Percentiles rank a stretch among this genome's conserved stretches.
These are phyloP conservation scores for Pteropus alecto DNA, from an alignment of 2,113 vertebrate species.

Conservation along the genomic window DNA sequence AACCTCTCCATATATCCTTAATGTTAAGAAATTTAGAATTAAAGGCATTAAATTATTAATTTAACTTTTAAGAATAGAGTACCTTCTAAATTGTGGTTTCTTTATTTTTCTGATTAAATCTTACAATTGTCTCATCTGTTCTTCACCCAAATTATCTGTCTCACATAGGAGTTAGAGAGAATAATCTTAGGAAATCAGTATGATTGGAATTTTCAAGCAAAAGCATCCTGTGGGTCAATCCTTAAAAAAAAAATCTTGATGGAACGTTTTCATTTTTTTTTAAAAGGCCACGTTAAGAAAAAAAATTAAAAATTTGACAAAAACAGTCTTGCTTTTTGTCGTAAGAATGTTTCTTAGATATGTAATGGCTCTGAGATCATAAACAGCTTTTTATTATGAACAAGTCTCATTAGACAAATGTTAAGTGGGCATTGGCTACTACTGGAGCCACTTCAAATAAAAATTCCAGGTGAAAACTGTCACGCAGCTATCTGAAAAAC, in stretches of 20 bases:
- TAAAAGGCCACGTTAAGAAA: not conserved
- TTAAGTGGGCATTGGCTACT: not conserved
- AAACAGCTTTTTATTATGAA: not conserved
- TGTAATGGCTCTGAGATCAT: not conserved
- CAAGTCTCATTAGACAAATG: not conserved
- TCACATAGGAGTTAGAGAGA: not conserved
- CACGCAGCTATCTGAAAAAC: not conserved
- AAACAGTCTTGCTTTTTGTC: not conserved
- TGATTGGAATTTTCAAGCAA: not conserved
- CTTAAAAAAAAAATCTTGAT: not conserved
- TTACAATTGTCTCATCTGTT: not conserved
- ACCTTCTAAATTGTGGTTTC: not conserved
- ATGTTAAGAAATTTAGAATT: not conserved
- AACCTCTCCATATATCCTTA: not conserved
- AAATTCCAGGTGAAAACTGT: not conserved
- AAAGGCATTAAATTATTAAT: not conserved
- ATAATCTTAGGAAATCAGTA: not conserved
- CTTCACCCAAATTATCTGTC: not conserved
- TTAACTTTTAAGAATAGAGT: not conserved
- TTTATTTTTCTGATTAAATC: not conserved
- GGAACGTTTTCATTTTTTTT: not conserved
- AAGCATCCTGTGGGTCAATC: not conserved
- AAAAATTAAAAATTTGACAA: not conserved
- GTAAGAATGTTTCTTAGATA: not conserved
- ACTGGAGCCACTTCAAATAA: not conserved